Evolutionary conservation across 2,797 vertebrate genomes (phyloP), one percentile per base, ranked within the genome.

Genomic region (Zonotrichia albicollis): DNA sequence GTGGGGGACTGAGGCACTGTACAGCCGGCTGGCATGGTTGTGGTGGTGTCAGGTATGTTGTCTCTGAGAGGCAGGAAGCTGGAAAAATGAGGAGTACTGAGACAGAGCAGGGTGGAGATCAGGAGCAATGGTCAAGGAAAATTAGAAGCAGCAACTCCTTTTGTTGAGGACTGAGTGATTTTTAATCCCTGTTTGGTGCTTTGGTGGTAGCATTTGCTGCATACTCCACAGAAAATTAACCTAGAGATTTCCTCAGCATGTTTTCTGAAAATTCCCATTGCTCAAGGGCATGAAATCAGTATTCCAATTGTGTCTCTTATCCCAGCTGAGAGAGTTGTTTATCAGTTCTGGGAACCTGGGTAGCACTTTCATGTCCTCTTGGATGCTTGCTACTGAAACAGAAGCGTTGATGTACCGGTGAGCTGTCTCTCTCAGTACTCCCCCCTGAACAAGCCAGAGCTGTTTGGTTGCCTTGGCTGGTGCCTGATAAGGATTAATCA

Each of bases 401-500:
- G 73, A 64, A 71, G 55, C 0, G 0, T 11, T 70, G 77, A 73
- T 84, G 48, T 65, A 20, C 43, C 73, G 66, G 70, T 90, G 83
- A 96, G 85, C 83, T 91, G 83, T 54, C 58, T 76, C 30, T 58
- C 65, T 53, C 40, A 34, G 1, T 50, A 76, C 71, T 66, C 36
- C 40, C 71, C 65, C 38, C 57, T n/a, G n/a, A 93, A 66, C 46
- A 54, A 94, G 55, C 73, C 62, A 8, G 95, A 95, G 93, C 94
- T 86, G 76, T 90, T 94, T 46, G 76, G 53, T 93, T 95, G 80
- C 86, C 30, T 79, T 84, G 51, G 80, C 77, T 88, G 92, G 45
- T 95, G 85, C 45, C 83, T 93, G 95, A 90, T 95, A 93, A 94
- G 86, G 93, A 95, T 96, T 96, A 94, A 95, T 95, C 96, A 93